phyloP scores from a whole-genome alignment of 2,888 invertebrate species.

The Hybos culiciformis region DNA sequence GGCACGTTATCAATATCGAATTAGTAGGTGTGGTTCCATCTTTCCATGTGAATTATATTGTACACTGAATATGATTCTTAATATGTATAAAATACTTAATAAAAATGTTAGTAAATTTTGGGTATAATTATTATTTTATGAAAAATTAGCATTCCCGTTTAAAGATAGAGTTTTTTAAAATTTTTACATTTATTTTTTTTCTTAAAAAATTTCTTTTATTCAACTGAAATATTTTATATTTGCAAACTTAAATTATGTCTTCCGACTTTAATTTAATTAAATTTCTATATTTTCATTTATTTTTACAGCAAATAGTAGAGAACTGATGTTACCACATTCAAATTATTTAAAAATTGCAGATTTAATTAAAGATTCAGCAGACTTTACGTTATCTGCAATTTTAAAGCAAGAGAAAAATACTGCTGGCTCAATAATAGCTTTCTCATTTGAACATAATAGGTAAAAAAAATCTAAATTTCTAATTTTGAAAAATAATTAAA shows the following conservation, averaged over 20 bases:
- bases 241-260: background rate
- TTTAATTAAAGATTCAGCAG: slow-evolving; percentile 54
- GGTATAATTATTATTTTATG: background rate
- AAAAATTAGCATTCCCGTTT: background rate
- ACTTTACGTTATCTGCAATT: slow-evolving; percentile 67
- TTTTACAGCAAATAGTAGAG: slow-evolving; percentile 15
- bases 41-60: no score
- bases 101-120: background rate
- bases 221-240: background rate
- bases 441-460: slow-evolving; percentile 69
- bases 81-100: background rate
- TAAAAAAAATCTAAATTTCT: slow-evolving; percentile 24
- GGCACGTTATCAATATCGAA: no score
- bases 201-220: background rate
- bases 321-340: slow-evolving; percentile 15
- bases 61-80: no score
- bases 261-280: background rate
- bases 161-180: background rate
- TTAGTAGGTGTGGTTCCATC: no score
- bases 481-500: slow-evolving; percentile 3
- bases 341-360: slow-evolving; percentile 46
- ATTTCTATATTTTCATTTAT: slow-evolving; percentile 2
- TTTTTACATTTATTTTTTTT: background rate
- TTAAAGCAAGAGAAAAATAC: slow-evolving; percentile 67
- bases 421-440: slow-evolving; percentile 69